Conservation (phyloP, 2,113 vertebrate species). For the Hippolais icterina region DNA sequence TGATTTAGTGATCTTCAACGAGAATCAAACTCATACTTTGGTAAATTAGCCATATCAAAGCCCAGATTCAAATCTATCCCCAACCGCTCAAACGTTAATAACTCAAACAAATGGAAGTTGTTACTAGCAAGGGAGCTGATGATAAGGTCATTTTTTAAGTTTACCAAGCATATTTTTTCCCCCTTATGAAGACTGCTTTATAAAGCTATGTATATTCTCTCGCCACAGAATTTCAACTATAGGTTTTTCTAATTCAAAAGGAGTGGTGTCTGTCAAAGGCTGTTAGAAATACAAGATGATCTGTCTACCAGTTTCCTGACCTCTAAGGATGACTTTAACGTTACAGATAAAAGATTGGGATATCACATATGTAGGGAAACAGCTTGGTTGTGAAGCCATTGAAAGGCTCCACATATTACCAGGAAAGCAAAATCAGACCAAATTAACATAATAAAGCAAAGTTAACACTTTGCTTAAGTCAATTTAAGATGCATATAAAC, state of each 20-base stretch:
- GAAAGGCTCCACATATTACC: not conserved
- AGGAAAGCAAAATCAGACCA: not conserved
- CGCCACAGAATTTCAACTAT: not conserved
- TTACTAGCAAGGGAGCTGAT: not conserved
- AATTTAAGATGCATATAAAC: not conserved
- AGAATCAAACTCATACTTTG: not conserved
- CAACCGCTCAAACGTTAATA: not conserved
- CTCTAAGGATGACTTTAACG: not conserved
- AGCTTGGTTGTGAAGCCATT: not conserved
- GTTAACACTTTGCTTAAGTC: not conserved
- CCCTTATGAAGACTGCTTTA: not conserved
- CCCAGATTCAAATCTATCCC: not conserved
- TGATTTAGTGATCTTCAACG: not conserved
- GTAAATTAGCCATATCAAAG: not conserved
- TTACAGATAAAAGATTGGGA: rapidly evolving
- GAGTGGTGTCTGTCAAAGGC: not conserved
- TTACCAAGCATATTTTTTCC: not conserved
- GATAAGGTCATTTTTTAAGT: not conserved
- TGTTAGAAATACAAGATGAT: not conserved
- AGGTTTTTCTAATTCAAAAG: not conserved
- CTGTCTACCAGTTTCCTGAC: not conserved
- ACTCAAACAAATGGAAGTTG: not conserved
- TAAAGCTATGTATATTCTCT: not conserved
- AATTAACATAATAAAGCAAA: not conserved
- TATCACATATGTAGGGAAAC: rapidly evolving